Evolutionary conservation across 2,888 invertebrate species (phyloP), one percentile per base, ranked within the genome.

Genomic region (Colostygia pectinataria): DNA sequence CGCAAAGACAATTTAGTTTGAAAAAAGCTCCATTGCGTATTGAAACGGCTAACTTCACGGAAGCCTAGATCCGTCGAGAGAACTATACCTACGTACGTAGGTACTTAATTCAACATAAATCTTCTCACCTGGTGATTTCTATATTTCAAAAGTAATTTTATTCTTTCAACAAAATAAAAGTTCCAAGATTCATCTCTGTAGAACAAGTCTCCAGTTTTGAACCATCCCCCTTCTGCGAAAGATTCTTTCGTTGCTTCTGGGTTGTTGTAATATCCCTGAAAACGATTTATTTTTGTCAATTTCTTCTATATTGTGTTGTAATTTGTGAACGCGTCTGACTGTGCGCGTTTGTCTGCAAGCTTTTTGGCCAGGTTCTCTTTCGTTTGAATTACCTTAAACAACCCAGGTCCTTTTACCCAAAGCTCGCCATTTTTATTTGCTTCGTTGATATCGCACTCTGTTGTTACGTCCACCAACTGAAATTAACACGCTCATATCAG

Each of bases 91-190:
- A n/a, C n/a, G n/a, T n/a, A n/a, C n/a, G n/a, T n/a, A n/a, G n/a
- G n/a, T n/a, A n/a, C n/a, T n/a, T n/a, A n/a, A n/a, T n/a, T n/a
- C n/a, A n/a, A n/a, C n/a, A n/a, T n/a, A n/a, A n/a, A n/a, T n/a
- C n/a, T n/a, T n/a, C n/a, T n/a, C n/a, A 92, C 90, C 66, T 92
- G 91, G 74, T 85, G 75, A 28, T 73, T 82, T 54, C 68, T 83
- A 61, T 85, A 92, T 63, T 91, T 92, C 0, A 92, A 68, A 59
- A 92, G 67, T 49, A 91, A 74, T 53, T 92, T 92, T 4, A 91
- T 77, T 14, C 92, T 77, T 27, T 91, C 92, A 1, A 89, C 80
- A 18, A 89, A 81, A 65, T 71, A 92, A 52, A 80, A 91, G 57
- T 88, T 82, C 57, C 75, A 77, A 9, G 87, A 73, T 23, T 90